These are phyloP conservation scores for Xestobium rufovillosum DNA, from an alignment of 2,888 invertebrate genomes.

Conservation along the genomic window DNA sequence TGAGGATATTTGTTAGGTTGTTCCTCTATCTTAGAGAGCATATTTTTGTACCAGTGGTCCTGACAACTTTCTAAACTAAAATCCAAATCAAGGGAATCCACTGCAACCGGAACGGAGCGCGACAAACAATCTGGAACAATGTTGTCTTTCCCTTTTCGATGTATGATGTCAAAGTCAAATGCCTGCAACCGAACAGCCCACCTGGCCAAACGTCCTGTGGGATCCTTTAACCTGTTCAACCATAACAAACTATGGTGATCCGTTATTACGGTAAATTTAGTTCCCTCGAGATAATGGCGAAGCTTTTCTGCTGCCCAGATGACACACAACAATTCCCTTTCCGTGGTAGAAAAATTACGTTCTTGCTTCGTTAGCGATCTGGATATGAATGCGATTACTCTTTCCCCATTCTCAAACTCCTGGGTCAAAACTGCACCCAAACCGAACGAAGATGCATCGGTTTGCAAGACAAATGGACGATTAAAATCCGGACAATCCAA, in stretches of 20 bases:
- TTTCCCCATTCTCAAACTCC: too few relatives aligned
- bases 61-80: background rate
- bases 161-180: too few relatives aligned
- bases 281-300: constrained; percentile 8
- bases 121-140: too few relatives aligned
- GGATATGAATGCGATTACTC: too few relatives aligned
- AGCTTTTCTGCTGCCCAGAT: constrained; percentile 8
- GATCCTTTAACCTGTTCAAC: constrained; percentile 11
- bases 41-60: constrained; percentile 4
- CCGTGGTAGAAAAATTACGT: too few relatives aligned
- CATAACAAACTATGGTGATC: constrained; percentile 12
- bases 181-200: too few relatives aligned
- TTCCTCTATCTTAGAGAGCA: background rate
- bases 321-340: constrained; percentile 8
- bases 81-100: constrained; percentile 5
- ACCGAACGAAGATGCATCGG: constrained; percentile 10
- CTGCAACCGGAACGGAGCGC: too few relatives aligned
- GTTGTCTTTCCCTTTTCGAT: too few relatives aligned
- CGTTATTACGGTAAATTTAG: constrained; percentile 9
- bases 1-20: constrained; percentile 6
- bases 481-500: constrained; percentile 11
- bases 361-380: too few relatives aligned
- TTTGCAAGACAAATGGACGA: constrained; percentile 12
- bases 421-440: constrained; percentile 12
- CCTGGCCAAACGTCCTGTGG: too few relatives aligned